These are phyloP conservation scores for Aphelenchoides fujianensis DNA, from an alignment of 1,140 invertebrate species.

Conservation along the genomic window DNA sequence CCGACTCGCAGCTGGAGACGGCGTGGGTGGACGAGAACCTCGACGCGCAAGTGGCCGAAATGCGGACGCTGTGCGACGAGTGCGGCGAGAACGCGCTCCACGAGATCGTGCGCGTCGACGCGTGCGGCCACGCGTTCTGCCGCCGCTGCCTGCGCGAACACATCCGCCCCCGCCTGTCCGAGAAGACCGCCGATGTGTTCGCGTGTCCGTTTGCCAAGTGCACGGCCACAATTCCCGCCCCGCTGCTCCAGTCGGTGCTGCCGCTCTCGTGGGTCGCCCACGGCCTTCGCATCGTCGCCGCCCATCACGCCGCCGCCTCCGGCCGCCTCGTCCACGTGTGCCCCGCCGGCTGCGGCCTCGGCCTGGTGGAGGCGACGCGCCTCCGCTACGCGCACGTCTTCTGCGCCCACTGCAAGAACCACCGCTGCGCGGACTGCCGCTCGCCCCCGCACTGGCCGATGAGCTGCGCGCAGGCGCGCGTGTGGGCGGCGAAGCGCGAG, in stretches of 20 bases:
- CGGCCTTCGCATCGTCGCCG: not conserved
- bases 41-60: slow-evolving; percentile 15
- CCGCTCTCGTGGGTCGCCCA: slow-evolving; percentile 6
- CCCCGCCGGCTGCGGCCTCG: slow-evolving; percentile 12
- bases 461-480: not conserved
- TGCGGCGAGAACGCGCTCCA: slow-evolving; percentile 20
- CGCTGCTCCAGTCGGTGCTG: slow-evolving; percentile 2
- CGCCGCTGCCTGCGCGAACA: not conserved
- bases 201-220: slow-evolving; percentile 18
- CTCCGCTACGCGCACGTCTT: slow-evolving; percentile 13
- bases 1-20: slow-evolving; percentile 18
- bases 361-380: not conserved
- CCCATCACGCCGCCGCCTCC: not conserved
- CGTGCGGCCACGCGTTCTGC: slow-evolving; percentile 24
- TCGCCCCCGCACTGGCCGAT: slow-evolving; percentile 22
- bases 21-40: slow-evolving; percentile 16
- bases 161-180: slow-evolving; percentile 11
- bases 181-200: slow-evolving; percentile 3
- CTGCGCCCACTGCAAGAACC: slow-evolving; percentile 13
- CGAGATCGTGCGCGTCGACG: not conserved
- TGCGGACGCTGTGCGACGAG: slow-evolving; percentile 17
- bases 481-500: slow-evolving; percentile 8
- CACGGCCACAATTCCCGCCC: not conserved
- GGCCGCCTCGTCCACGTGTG: slow-evolving; percentile 18
- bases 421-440: slow-evolving; percentile 11